Evolutionary conservation across 1,140 invertebrate species (phyloP), one percentile per base, ranked within the genome.

Genomic region (Heliothis subflexa): DNA sequence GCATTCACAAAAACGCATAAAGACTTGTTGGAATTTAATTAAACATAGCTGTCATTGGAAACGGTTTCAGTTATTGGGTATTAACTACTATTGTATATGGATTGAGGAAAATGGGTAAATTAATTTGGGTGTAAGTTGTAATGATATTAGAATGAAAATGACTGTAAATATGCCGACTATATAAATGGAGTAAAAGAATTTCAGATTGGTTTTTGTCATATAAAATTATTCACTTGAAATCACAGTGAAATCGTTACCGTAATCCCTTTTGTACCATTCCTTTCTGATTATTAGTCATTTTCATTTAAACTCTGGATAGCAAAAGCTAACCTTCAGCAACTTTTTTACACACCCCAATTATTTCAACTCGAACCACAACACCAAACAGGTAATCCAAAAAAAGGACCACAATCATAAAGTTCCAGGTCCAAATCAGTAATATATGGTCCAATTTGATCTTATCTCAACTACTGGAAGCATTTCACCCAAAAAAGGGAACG

Each of bases 391-490:
- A 47, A 66, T 59, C 62, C 62, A 47, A 66, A 66, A 77, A 77
- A 77, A 68, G 16, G 33, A 21, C 47, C n/a, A 55, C 62, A 68
- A 77, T 77, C 74, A 77, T 77, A 77, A 77, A 77, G 57, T 75
- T 52, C 62, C 28, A 66, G 52, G 70, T 54, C 70, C 62, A 52
- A 47, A 77, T 66, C 33, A 45, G 74, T 66, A 68, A 77, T 40
- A 68, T 77, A 77, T 77, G 49, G 74, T 77, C 74, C 74, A 77
- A 77, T 77, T 77, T 66, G 74, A 77, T 77, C 62, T 62, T 77
- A 77, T 81, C 68, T 78, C 66, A 72, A 78, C 78, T 80, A 78
- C 72, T 83, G 75, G 71, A 78, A 78, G 59, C 57, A 73, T 72
- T 79, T 73, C 78, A 55, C 57, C 47, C 57, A 57, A 71, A 73